phyloP scores from a whole-genome alignment of 2,888 invertebrate genomes.

The Chrysodeixis includens region DNA sequence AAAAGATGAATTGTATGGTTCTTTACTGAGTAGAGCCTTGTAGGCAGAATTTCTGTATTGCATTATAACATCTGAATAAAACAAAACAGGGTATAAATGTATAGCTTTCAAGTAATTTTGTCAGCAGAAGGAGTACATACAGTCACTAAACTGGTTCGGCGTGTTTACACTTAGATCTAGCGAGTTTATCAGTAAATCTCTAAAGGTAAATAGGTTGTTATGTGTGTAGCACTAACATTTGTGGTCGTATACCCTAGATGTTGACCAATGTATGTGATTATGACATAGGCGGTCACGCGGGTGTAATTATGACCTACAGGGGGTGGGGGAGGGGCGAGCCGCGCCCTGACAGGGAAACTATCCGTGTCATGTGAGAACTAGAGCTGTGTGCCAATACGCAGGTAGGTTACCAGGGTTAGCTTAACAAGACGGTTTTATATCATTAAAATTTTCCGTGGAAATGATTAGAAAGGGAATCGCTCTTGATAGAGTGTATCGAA shows the following conservation, averaged over 20 bases:
- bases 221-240: not conserved
- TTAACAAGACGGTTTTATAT: not conserved
- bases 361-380: conserved; percentile 26
- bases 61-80: no score
- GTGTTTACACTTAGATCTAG: not conserved
- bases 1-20: not conserved
- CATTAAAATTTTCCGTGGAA: no score
- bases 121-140: not conserved
- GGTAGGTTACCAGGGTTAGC: not conserved
- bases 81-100: no score
- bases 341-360: conserved; percentile 26
- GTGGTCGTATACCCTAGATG: not conserved
- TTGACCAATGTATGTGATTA: conserved; percentile 36
- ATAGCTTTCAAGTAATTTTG: no score
- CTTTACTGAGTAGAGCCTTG: not conserved
- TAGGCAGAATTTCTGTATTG: no score
- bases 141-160: no score
- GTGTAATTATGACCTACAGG: not conserved
- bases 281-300: conserved; percentile 25
- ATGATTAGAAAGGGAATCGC: no score
- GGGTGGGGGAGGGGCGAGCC: not conserved
- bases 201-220: not conserved
- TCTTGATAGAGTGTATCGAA: no score
- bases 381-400: conserved; percentile 12
- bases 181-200: not conserved